Evolutionary conservation across 2,888 invertebrate species (phyloP).

Genomic region (Andrena haemorrhoa): DNA sequence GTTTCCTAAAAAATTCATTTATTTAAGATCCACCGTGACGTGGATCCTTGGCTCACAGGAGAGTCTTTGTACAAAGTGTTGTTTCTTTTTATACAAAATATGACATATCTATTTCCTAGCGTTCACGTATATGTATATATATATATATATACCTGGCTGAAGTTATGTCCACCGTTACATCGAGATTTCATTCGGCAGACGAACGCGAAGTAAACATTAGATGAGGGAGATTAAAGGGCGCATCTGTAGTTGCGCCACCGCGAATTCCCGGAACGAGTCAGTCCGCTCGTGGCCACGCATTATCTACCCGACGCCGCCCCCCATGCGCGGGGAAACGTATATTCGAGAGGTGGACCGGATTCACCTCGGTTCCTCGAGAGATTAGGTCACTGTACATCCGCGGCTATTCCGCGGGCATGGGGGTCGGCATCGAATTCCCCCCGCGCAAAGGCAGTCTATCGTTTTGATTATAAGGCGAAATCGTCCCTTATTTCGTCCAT

Average conservation of each 20-base stretch:
- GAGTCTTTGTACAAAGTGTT: slow-evolving; percentile 79
- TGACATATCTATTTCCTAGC: slow-evolving; percentile 69
- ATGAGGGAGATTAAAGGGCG: slow-evolving; percentile 15
- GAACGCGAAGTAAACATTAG: slow-evolving; percentile 22
- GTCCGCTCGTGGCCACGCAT: slow-evolving; percentile 71
- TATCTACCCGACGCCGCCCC: slow-evolving; percentile 25
- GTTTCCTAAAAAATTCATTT: slow-evolving; percentile 83
- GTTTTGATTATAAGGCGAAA: slow-evolving; percentile 72
- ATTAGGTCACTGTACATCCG: slow-evolving; percentile 61
- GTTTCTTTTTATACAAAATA: slow-evolving; percentile 80
- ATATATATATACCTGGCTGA: slow-evolving; percentile 49
- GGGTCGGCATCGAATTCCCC: slow-evolving; percentile 33
- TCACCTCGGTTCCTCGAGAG: neutral
- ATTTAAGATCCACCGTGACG: slow-evolving; percentile 74
- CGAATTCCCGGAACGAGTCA: slow-evolving; percentile 69
- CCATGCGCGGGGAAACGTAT: slow-evolving; percentile 38
- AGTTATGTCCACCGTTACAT: slow-evolving; percentile 65
- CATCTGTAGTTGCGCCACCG: slow-evolving; percentile 34
- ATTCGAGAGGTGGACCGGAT: neutral
- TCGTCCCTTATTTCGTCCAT: slow-evolving; percentile 35
- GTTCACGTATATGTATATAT: slow-evolving; percentile 44
- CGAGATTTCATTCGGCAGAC: slow-evolving; percentile 58
- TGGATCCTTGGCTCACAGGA: slow-evolving; percentile 67
- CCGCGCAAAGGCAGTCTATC: slow-evolving; percentile 65
- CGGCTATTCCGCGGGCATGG: slow-evolving; percentile 41